Evolutionary conservation across 2,113 vertebrate genomes (phyloP), one percentile per base, ranked within the genome.

Genomic region (Myiagra hebetior): DNA sequence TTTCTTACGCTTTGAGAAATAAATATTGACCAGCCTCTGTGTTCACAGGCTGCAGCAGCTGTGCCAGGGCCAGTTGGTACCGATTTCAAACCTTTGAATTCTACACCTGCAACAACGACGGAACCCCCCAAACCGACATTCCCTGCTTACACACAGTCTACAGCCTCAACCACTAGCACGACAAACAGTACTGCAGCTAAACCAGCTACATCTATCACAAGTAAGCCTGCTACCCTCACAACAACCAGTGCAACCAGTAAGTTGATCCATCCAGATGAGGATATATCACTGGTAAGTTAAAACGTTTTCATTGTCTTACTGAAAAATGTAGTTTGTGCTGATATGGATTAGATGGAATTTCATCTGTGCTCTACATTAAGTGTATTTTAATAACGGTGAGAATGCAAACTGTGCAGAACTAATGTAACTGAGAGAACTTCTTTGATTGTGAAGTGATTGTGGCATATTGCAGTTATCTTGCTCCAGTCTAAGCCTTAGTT

Each of bases 191-290:
- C 99, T 98, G 99, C 99, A 97, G 98, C 99, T 96, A 99, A 99
- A 96, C 98, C 99, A 97, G 98, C 99, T 28, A 98, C 99, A 94
- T 99, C 99, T 95, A 99, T 99, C 98, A 98, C 99, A 98, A 99
- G 98, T 99, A 99, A 99, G 98, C 99, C 99, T 97, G 99, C 99
- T 97, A 99, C 99, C 89, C 99, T 99, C 97, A 99, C 99, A 85
- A 99, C 99, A 93, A 99, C 99, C 98, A 99, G 99, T 99, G 99
- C 99, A 98, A 99, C 99, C 98, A 99, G 99, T 99, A 99, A 99
- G 99, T 99, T 99, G 99, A 99, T 99, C 99, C 99, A 99, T 97
- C 99, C 99, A 98, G 99, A 99, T 99, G 99, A 99, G 99, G 99
- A 99, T 99, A 99, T 99, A 98, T 99, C 99, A 91, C 98, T 99